A percentile compares a stretch with the other conserved stretches of the same genome.
Conservation (phyloP, 1,140 invertebrate species). For the Homalodisca vitripennis region DNA sequence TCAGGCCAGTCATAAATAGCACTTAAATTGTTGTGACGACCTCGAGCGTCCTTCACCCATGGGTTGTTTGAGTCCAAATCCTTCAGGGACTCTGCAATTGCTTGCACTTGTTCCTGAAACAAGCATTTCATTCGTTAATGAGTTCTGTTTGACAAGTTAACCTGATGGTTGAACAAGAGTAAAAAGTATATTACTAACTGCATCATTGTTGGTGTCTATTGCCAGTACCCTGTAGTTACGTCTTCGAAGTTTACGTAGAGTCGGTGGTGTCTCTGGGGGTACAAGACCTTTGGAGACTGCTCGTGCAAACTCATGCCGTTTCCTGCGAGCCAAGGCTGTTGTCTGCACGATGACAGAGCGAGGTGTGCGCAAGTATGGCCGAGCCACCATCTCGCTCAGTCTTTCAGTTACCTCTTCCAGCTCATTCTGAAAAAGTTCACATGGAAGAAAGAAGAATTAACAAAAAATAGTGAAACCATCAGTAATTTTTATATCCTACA, state of each 20-base stretch:
- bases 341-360: slow-evolving; percentile 61
- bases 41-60: slow-evolving; percentile 57
- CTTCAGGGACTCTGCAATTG: slow-evolving; percentile 52
- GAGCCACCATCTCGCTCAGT: slow-evolving; percentile 63
- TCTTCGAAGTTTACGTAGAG: slow-evolving; percentile 24
- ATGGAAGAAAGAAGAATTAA: not conserved
- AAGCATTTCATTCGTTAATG: no score
- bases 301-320: slow-evolving; percentile 63
- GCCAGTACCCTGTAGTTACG: slow-evolving; percentile 29
- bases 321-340: slow-evolving; percentile 57
- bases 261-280: slow-evolving; percentile 57
- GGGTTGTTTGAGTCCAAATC: slow-evolving; percentile 56
- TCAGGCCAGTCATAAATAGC: slow-evolving; percentile 62
- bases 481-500: no score
- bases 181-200: slow-evolving; percentile 14
- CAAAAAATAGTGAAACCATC: no score
- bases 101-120: slow-evolving; percentile 42
- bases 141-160: no score
- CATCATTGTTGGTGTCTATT: slow-evolving; percentile 28
- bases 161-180: not conserved
- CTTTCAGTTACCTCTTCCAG: slow-evolving; percentile 66
- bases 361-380: slow-evolving; percentile 63
- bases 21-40: slow-evolving; percentile 56
- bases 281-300: slow-evolving; percentile 66
- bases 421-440: slow-evolving; percentile 56